Conservation (phyloP, 2,797 vertebrate genomes). For the Channa striata region DNA sequence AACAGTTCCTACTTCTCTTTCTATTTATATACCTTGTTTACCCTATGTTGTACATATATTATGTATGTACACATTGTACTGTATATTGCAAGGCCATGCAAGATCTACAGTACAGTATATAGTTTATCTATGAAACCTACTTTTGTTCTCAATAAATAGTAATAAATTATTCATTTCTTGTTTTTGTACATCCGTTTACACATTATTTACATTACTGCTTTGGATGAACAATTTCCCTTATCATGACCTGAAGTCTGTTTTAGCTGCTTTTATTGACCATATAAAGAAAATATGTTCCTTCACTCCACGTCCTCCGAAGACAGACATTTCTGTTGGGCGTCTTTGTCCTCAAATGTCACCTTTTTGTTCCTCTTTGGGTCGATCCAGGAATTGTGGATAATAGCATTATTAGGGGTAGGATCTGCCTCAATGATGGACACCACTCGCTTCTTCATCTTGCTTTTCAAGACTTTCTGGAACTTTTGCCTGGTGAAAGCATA, state of each 20-base stretch:
- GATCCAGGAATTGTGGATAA: slow-evolving; percentile 97
- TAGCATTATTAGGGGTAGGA: slow-evolving; percentile 92
- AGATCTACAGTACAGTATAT: slow-evolving; percentile 80
- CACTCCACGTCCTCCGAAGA: slow-evolving; percentile 82
- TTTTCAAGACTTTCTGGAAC: slow-evolving; percentile 97
- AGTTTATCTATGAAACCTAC: slow-evolving; percentile 77
- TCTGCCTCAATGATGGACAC: slow-evolving; percentile 97
- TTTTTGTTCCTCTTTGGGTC: slow-evolving; percentile 96
- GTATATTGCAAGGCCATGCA: slow-evolving; percentile 82
- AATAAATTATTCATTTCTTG: slow-evolving; percentile 80
- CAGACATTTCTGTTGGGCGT: slow-evolving; percentile 92
- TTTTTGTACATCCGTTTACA: slow-evolving; percentile 78
- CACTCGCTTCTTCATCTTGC: slow-evolving; percentile 98
- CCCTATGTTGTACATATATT: slow-evolving; percentile 72
- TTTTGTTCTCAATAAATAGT: slow-evolving; percentile 83
- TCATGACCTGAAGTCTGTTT: slow-evolving; percentile 67
- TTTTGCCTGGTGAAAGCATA: slow-evolving; percentile 99
- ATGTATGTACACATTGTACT: slow-evolving; percentile 71
- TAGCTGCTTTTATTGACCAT: slow-evolving; percentile 66
- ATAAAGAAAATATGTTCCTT: slow-evolving; percentile 44
- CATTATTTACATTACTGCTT: slow-evolving; percentile 79
- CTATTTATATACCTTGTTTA: slow-evolving; percentile 62
- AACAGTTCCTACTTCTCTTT: slow-evolving; percentile 65
- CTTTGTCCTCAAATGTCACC: slow-evolving; percentile 92
- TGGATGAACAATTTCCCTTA: slow-evolving; percentile 79